A percentile compares a stretch with the other conserved stretches of the same genome.
Conservation (phyloP, 2,797 vertebrate genomes). For the Alfaro cultratus region DNA sequence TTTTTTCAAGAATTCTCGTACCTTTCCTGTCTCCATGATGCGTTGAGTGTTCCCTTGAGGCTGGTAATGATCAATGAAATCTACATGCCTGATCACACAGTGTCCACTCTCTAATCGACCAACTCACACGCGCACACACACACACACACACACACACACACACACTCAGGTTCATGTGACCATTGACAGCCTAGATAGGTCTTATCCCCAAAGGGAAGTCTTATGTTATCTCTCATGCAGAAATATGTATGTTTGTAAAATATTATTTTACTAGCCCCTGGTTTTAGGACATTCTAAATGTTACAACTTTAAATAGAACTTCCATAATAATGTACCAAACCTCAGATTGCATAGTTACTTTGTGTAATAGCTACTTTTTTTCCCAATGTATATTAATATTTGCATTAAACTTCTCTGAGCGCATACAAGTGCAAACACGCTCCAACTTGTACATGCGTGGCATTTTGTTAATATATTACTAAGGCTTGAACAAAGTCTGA, state of each 20-base stretch:
- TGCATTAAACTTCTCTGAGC: not conserved
- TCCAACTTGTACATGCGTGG: not conserved
- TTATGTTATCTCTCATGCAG: not conserved
- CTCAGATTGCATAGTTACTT: not conserved
- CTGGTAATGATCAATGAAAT: constrained; percentile 71
- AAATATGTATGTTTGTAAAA: not conserved
- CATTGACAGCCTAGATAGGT: not conserved
- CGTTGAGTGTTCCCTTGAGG: constrained; percentile 45
- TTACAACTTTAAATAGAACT: not conserved
- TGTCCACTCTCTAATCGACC: constrained; percentile 58
- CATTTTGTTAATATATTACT: constrained; percentile 77
- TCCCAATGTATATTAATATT: not conserved
- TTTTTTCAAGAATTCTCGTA: constrained; percentile 21
- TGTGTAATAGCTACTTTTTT: not conserved
- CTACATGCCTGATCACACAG: constrained; percentile 60
- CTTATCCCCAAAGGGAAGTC: not conserved
- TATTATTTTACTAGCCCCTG: not conserved
- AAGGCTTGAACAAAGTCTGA: constrained; percentile 77
- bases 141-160: not conserved
- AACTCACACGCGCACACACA: constrained; percentile 2
- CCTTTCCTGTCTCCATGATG: constrained; percentile 71
- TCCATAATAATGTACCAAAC: not conserved
- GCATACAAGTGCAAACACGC: not conserved
- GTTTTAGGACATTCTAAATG: not conserved
- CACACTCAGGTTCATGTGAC: too few relatives aligned